A percentile compares a stretch with the other conserved stretches of the same genome.
Conservation (phyloP, 2,113 vertebrate species). For the Tringa solitaria region DNA sequence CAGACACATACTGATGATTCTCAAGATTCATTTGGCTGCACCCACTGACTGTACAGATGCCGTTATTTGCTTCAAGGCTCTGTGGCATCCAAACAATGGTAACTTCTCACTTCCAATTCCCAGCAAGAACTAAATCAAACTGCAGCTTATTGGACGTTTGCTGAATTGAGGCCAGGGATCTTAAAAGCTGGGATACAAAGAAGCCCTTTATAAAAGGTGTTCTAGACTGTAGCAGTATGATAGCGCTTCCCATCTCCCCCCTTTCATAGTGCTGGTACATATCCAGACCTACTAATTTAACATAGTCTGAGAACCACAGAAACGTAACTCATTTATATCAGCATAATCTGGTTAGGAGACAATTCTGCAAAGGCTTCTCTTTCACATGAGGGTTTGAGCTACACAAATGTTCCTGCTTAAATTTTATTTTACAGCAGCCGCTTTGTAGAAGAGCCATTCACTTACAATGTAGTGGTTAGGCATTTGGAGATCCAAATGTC, state of each 20-base stretch:
- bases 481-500: constrained; percentile 32
- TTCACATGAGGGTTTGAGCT: not conserved
- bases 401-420: not conserved
- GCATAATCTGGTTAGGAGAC: not conserved
- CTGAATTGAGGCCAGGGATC: constrained; percentile 46
- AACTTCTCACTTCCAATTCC: constrained; percentile 39
- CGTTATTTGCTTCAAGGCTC: constrained; percentile 28
- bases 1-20: constrained; percentile 49
- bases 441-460: not conserved
- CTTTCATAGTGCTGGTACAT: not conserved
- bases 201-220: constrained; percentile 33
- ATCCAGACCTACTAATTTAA: not conserved
- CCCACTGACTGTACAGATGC: constrained; percentile 18
- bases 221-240: not conserved
- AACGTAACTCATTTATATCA: not conserved
- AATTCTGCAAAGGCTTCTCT: not conserved
- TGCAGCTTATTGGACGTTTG: constrained; percentile 31
- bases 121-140: constrained; percentile 36
- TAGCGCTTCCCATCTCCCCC: not conserved
- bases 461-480: not conserved
- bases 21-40: constrained; percentile 48
- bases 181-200: constrained; percentile 53
- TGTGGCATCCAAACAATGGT: constrained; percentile 39
- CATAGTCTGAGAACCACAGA: not conserved
- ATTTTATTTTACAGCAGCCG: not conserved